These are phyloP conservation scores for Nibea coibor DNA, from an alignment of 2,113 vertebrate genomes.

Conservation along the genomic window DNA sequence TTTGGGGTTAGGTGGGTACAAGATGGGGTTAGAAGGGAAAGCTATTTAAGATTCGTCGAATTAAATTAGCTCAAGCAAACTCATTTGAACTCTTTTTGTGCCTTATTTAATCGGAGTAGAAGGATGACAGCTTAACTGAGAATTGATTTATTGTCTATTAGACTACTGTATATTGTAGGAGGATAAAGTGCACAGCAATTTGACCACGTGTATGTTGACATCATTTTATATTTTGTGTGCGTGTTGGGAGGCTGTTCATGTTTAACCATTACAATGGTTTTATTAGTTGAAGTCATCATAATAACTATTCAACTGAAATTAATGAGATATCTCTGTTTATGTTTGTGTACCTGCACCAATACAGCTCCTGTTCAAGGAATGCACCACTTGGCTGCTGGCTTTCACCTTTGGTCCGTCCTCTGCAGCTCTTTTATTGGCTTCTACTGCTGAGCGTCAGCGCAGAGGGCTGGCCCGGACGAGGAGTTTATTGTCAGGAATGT, in stretches of 20 bases:
- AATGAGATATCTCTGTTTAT: background rate
- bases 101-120: background rate
- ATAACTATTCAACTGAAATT: background rate
- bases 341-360: conserved; percentile 2
- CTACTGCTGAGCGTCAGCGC: conserved; percentile 31
- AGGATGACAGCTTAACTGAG: too few species aligned
- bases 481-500: conserved; percentile 71
- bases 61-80: rapidly evolving
- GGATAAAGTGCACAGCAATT: background rate
- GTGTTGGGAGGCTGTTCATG: background rate
- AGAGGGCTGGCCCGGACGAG: conserved; percentile 21
- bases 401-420: background rate
- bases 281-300: background rate
- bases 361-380: conserved; percentile 12
- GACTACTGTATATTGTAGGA: background rate
- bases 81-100: background rate
- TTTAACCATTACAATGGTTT: background rate
- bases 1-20: background rate
- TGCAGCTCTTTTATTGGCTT: conserved; percentile 56
- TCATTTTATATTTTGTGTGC: background rate
- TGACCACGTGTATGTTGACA: background rate
- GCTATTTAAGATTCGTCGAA: background rate
- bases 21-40: background rate
- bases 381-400: conserved; percentile 38
- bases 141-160: background rate